Conservation (phyloP, 2,888 invertebrate genomes). For the Apocheima hispidaria region DNA sequence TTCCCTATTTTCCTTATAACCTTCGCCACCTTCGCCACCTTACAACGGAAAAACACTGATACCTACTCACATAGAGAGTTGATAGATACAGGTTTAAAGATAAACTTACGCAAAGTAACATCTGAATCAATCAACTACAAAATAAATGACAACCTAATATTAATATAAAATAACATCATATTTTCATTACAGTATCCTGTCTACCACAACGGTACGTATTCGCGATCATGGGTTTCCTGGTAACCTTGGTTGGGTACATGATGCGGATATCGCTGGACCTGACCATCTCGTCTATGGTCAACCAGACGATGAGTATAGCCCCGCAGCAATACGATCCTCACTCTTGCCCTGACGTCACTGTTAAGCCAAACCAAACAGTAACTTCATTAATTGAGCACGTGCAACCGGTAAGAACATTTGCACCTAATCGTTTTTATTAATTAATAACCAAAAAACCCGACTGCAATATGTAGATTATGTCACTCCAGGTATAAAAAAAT, state of each 20-base stretch:
- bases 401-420: slow-evolving; percentile 4
- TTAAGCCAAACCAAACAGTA: slow-evolving; percentile 9
- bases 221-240: slow-evolving; percentile 34
- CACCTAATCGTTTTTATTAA: no score
- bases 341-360: slow-evolving; percentile 22
- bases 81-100: no score
- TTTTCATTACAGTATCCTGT: slow-evolving; percentile 23
- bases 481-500: no score
- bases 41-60: no score
- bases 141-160: no score
- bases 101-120: no score
- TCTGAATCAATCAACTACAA: no score
- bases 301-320: slow-evolving; percentile 8
- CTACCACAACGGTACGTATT: slow-evolving; percentile 32
- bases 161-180: neutral
- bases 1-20: no score
- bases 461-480: no score
- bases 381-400: neutral
- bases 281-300: slow-evolving; percentile 29
- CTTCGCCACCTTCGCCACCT: no score
- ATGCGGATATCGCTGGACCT: slow-evolving; percentile 25
- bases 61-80: no score
- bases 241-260: slow-evolving; percentile 24
- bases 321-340: slow-evolving; percentile 10
- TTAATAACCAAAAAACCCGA: no score